Conservation (phyloP, 2,888 invertebrate genomes). For the Drosophila diplacantha region DNA sequence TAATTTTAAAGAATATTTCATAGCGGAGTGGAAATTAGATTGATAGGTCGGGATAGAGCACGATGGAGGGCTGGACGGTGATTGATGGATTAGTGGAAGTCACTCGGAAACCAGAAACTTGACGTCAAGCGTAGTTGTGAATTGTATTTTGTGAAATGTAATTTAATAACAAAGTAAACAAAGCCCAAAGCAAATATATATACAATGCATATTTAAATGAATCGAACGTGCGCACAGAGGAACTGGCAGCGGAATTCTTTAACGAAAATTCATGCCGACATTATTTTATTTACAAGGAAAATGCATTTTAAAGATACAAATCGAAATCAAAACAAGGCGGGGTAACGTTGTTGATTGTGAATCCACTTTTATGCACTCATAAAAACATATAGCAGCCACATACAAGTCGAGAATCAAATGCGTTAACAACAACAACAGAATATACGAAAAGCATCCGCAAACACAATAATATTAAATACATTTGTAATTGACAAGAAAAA, state of each 20-base stretch:
- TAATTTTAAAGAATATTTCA: constrained; percentile 68
- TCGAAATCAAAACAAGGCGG: constrained; percentile 36
- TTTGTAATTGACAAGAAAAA: constrained; percentile 63
- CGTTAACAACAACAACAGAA: constrained; percentile 40
- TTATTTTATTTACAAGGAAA: constrained; percentile 62
- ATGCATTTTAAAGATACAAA: constrained; percentile 44
- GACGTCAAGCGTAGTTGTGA: constrained; percentile 76
- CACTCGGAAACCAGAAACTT: constrained; percentile 60
- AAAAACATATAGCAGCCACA: constrained; percentile 22
- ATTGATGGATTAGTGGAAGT: constrained; percentile 59
- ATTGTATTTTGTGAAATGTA: constrained; percentile 77
- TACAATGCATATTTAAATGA: constrained; percentile 66
- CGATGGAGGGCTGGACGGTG: constrained; percentile 30
- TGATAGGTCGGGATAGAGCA: constrained; percentile 25
- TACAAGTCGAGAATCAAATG: constrained; percentile 41
- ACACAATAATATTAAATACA: constrained; percentile 66
- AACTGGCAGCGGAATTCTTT: constrained; percentile 56
- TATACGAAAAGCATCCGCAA: constrained; percentile 49
- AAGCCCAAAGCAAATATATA: constrained; percentile 57
- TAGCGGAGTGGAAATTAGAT: constrained; percentile 59
- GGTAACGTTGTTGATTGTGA: constrained; percentile 42
- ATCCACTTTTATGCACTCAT: constrained; percentile 49
- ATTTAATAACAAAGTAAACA: constrained; percentile 61
- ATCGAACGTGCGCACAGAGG: constrained; percentile 28
- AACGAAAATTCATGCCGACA: constrained; percentile 53